Evolutionary conservation across 1,140 invertebrate genomes (phyloP).

Genomic region (Probaryconus sp.): DNA sequence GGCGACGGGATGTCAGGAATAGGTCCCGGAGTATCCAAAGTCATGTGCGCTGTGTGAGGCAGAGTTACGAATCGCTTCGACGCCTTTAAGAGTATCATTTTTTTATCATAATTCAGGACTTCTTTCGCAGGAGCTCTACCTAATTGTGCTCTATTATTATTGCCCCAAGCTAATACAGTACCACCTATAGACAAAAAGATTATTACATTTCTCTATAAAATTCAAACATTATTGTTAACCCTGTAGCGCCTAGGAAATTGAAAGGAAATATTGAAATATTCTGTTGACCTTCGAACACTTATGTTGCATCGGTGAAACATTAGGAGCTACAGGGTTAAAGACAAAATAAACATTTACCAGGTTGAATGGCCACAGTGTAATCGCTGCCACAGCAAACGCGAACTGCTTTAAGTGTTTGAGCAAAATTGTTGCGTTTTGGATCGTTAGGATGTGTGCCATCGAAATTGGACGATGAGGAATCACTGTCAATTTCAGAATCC

Average conservation of each 20-base stretch:
- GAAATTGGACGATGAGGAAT: constrained; percentile 9
- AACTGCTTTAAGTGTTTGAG: constrained; percentile 69
- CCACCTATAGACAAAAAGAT: constrained; percentile 68
- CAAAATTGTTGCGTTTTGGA: constrained; percentile 14
- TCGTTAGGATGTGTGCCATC: constrained; percentile 4
- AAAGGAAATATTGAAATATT: no score
- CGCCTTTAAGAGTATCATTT: constrained; percentile 72
- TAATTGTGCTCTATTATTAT: constrained; percentile 72
- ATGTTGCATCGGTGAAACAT: no score
- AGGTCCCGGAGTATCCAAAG: constrained; percentile 75
- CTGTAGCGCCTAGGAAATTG: no score
- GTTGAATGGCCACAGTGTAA: constrained; percentile 85
- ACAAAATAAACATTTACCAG: no score
- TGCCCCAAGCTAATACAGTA: constrained; percentile 75
- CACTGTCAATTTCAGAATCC: constrained; percentile 30
- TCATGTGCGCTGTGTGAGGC: constrained; percentile 73
- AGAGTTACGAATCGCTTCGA: constrained; percentile 77
- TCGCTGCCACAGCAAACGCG: constrained; percentile 84
- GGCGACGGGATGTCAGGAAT: constrained; percentile 75
- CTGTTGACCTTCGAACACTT: no score
- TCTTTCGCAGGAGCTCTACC: constrained; percentile 69
- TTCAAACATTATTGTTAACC: neutral
- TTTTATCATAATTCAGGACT: constrained; percentile 65
- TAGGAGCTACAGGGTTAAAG: no score
- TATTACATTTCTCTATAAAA: constrained; percentile 1